phyloP scores from a whole-genome alignment of 2,113 vertebrate species.

The Epinephelus fuscoguttatus region DNA sequence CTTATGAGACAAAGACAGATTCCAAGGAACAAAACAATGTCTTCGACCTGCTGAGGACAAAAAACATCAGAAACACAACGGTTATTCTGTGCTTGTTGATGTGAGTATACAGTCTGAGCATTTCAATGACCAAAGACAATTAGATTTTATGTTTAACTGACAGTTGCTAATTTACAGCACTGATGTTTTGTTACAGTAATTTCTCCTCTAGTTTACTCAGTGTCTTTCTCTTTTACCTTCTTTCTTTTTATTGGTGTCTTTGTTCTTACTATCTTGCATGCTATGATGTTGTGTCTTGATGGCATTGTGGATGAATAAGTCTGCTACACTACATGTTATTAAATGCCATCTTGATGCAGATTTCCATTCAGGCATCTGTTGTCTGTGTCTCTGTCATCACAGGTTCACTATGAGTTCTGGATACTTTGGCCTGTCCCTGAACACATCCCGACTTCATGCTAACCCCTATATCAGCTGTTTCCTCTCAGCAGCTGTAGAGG shows the following conservation, averaged over 20 bases:
- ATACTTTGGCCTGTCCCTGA: slow-evolving; percentile 90
- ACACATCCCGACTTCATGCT: slow-evolving; percentile 87
- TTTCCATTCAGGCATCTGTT: not conserved
- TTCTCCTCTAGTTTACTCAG: not conserved
- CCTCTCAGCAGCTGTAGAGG: slow-evolving; percentile 87
- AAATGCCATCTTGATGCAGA: too few species aligned
- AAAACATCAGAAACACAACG: slow-evolving; percentile 83
- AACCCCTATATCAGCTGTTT: slow-evolving; percentile 89
- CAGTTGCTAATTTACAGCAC: not conserved
- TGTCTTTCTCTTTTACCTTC: not conserved
- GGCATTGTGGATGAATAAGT: too few species aligned
- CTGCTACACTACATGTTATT: too few species aligned
- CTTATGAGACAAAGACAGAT: not conserved
- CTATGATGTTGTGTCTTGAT: too few species aligned
- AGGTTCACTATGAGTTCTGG: slow-evolving; percentile 76
- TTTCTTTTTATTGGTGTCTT: too few species aligned
- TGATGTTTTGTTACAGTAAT: too few species aligned
- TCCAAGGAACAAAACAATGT: slow-evolving; percentile 74
- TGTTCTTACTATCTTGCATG: too few species aligned
- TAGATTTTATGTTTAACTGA: not conserved
- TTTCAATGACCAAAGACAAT: not conserved
- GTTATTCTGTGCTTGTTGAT: slow-evolving; percentile 88
- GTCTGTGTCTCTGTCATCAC: not conserved
- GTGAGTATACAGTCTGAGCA: slow-evolving; percentile 76
- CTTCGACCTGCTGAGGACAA: slow-evolving; percentile 85